Conservation (phyloP, 2,797 vertebrate genomes). For the Sebastes vulpes region DNA sequence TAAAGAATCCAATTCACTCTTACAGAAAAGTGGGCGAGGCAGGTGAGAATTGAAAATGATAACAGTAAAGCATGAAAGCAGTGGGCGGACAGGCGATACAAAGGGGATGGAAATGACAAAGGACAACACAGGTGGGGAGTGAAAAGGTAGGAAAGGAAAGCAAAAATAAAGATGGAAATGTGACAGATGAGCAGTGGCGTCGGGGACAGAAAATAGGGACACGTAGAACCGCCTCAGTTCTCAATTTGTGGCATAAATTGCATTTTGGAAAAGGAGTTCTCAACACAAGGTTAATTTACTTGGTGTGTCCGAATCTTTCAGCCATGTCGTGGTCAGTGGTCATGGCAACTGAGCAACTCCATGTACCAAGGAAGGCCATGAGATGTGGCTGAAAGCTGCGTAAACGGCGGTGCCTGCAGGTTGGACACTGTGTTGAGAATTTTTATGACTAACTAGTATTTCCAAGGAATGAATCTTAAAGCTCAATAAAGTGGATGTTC, state of each 20-base stretch:
- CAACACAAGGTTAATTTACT: background rate
- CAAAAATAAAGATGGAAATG: background rate
- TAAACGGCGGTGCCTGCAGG: background rate
- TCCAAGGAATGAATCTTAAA: background rate
- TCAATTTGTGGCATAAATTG: background rate
- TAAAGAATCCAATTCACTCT: slow-evolving; percentile 24
- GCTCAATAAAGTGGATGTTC: background rate
- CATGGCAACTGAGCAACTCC: background rate
- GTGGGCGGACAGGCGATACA: slow-evolving; percentile 52
- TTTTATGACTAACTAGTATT: background rate
- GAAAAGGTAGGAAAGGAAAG: slow-evolving; percentile 2
- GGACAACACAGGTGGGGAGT: slow-evolving; percentile 8
- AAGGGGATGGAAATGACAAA: slow-evolving; percentile 43
- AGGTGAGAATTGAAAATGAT: slow-evolving; percentile 67
- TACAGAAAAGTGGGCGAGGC: slow-evolving; percentile 52
- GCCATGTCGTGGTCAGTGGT: background rate
- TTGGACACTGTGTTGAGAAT: background rate
- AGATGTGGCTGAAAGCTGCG: background rate
- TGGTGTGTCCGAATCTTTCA: background rate
- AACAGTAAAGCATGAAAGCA: slow-evolving; percentile 51
- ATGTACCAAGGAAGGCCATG: background rate
- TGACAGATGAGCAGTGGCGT: background rate
- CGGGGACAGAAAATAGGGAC: background rate
- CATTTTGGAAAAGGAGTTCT: background rate
- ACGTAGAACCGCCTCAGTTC: background rate